Evolutionary conservation across 1,140 invertebrate species (phyloP), one percentile per base, ranked within the genome.

Genomic region (Nephotettix cincticeps): DNA sequence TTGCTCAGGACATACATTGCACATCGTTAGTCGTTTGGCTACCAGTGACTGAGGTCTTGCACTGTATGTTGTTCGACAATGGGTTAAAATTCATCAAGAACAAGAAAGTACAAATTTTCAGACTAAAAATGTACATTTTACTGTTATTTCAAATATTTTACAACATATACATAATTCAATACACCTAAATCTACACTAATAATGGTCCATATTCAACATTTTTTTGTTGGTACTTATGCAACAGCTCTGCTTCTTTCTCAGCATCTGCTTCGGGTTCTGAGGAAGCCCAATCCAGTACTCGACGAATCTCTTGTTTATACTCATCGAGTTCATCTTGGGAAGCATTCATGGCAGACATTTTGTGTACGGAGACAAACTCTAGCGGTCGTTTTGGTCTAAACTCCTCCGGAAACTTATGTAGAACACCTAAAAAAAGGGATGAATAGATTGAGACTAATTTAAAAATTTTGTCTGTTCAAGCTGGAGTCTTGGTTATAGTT

Each of bases 351-450:
- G 88, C 88, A 21, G 88, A 89, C 76, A 91, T 87, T 19, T 86
- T 81, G 19, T 92, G 76, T 40, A 93, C 84, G 74, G 88, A 82
- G 71, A 92, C 84, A 82, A 97, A 96, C 63, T 86, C 84, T 0
- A 96, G 78, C 0, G 88, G 71, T 70, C 81, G 86, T 56, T 86
- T 80, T 0, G 94, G 93, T 68, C 85, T 82, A 11, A 93, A 82
- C 74, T 89, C 85, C 73, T 90, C 84, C 0, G 89, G 86, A 75
- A 90, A 85, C 70, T 84, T 78, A 13, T 81, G 65, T 13, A 88
- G 75, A 23, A 82, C 73, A 58, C 80, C 80, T 77, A 71, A 43
- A 79, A 81, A 54, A 63, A 71, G 73, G 70, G 69, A n/a, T n/a
- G n/a, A n/a, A n/a, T n/a, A n/a, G n/a, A n/a, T n/a, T n/a, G n/a